Conservation (phyloP, 2,113 vertebrate genomes). For the Odontesthes bonariensis region DNA sequence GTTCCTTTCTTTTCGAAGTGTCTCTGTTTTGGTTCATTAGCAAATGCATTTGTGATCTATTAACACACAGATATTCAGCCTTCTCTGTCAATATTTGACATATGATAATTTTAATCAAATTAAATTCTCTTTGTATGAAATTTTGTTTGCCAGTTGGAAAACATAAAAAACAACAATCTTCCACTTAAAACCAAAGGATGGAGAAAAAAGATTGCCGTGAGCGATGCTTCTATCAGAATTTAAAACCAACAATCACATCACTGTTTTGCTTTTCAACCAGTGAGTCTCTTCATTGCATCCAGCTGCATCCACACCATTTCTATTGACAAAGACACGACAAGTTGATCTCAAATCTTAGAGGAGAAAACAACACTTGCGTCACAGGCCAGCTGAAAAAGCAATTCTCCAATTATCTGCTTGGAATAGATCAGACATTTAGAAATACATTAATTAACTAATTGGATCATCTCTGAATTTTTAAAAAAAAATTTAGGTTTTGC, state of each 20-base stretch:
- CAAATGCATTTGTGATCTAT: not conserved
- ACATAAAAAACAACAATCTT: not conserved
- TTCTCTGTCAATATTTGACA: not conserved
- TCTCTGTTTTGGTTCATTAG: not conserved
- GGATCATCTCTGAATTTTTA: too few species aligned
- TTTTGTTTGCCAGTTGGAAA: not conserved
- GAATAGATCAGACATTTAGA: not conserved
- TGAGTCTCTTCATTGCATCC: not conserved
- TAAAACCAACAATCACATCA: not conserved
- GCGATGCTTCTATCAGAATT: not conserved
- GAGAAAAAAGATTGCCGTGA: not conserved
- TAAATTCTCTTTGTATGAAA: not conserved
- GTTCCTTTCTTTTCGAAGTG: not conserved
- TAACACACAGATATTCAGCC: not conserved
- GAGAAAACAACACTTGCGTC: not conserved
- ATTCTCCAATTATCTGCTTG: not conserved
- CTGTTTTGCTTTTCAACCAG: not conserved
- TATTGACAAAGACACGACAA: not conserved
- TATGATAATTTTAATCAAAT: not conserved
- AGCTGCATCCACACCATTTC: not conserved
- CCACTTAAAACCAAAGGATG: not conserved
- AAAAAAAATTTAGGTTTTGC: not conserved
- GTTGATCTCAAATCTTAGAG: not conserved
- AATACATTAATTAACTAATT: too few species aligned
- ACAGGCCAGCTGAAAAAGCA: constrained; percentile 18